Conservation (phyloP, 2,888 invertebrate genomes). For the Thecophora atra region DNA sequence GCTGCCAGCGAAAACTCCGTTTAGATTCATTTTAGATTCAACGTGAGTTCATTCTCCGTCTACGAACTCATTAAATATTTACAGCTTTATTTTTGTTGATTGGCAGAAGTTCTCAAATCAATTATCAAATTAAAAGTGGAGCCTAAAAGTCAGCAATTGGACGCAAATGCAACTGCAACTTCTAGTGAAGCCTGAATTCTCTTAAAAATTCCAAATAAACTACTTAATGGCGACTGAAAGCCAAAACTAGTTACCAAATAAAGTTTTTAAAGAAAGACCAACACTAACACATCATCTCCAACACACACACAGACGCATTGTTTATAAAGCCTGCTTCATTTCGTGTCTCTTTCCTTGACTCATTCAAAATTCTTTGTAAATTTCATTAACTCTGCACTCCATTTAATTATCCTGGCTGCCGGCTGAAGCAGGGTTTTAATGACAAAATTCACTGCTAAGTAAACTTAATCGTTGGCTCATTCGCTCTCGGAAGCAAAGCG, state of each 20-base stretch:
- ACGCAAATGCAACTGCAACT: too few relatives aligned
- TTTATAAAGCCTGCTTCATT: neutral
- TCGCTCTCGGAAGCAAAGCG: conserved; percentile 20
- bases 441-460: conserved; percentile 36
- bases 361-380: conserved; percentile 34
- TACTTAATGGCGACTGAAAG: neutral
- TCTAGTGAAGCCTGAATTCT: too few relatives aligned
- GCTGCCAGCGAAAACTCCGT: too few relatives aligned
- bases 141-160: too few relatives aligned
- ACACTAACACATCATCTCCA: neutral
- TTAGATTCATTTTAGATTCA: too few relatives aligned
- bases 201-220: too few relatives aligned
- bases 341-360: neutral
- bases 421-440: conserved; percentile 21
- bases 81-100: too few relatives aligned
- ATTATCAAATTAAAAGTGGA: too few relatives aligned
- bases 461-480: conserved; percentile 24
- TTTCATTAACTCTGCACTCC: conserved; percentile 37
- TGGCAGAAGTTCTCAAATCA: too few relatives aligned
- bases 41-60: too few relatives aligned
- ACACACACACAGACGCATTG: neutral
- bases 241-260: neutral
- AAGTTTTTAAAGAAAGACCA: neutral
- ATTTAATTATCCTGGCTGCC: conserved; percentile 32
- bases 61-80: too few relatives aligned